phyloP scores from a whole-genome alignment of 2,113 vertebrate genomes.

The Cisticola juncidis region DNA sequence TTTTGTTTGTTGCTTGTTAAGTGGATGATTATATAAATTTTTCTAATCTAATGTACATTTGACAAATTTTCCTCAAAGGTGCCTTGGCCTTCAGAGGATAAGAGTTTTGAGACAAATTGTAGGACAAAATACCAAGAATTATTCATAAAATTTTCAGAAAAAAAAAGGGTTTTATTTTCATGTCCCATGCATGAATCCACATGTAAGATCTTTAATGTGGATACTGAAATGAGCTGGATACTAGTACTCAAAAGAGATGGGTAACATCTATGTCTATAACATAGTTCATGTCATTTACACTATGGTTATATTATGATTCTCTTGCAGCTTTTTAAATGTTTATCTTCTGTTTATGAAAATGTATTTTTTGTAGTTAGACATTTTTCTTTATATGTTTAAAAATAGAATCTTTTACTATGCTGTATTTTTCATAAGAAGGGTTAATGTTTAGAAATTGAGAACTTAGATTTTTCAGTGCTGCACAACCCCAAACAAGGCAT shows the following conservation, averaged over 20 bases:
- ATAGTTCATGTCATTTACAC: background rate
- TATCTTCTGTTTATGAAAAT: background rate
- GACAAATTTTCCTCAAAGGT: background rate
- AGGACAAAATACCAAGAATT: background rate
- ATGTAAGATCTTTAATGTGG: background rate
- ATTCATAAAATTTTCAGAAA: background rate
- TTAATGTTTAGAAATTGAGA: background rate
- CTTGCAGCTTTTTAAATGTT: background rate
- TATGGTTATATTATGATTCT: background rate
- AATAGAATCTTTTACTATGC: background rate
- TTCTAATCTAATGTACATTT: background rate
- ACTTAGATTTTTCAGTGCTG: background rate
- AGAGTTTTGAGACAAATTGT: background rate
- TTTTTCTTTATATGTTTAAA: background rate
- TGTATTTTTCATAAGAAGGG: background rate
- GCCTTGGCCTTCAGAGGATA: background rate
- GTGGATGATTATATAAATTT: background rate
- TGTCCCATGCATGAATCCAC: accelerated
- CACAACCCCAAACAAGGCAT: background rate
- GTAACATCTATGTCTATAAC: background rate
- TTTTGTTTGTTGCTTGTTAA: background rate
- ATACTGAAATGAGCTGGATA: background rate
- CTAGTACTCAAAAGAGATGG: background rate
- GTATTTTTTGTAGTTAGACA: background rate
- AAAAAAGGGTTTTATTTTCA: background rate